Evolutionary conservation across 2,797 vertebrate species (phyloP).

Genomic region (Cryptoprocta ferox): DNA sequence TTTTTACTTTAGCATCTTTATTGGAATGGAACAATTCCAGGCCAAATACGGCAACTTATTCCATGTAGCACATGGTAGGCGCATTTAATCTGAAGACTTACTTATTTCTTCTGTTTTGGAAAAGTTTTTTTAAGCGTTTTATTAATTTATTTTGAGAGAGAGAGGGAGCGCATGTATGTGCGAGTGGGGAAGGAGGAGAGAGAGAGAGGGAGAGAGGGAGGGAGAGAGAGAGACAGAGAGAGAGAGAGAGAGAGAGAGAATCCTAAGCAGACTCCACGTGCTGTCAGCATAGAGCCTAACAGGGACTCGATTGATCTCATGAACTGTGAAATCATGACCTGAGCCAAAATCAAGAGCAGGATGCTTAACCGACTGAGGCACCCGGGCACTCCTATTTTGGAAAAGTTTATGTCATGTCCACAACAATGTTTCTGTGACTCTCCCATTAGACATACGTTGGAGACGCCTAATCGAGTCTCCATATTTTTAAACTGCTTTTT

Average conservation of each 20-base stretch:
- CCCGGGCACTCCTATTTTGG: neutral
- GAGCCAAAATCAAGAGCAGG: too few relatives aligned
- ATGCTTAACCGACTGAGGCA: too few relatives aligned
- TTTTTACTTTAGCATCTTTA: neutral
- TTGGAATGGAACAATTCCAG: conserved; percentile 1
- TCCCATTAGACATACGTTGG: neutral
- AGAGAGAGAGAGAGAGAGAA: too few relatives aligned
- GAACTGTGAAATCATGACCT: too few relatives aligned
- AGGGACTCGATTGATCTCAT: too few relatives aligned
- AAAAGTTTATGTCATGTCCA: conserved; percentile 41
- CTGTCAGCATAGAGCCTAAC: too few relatives aligned
- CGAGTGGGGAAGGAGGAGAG: too few relatives aligned
- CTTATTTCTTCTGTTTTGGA: neutral
- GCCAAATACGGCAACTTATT: neutral
- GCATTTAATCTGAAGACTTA: neutral
- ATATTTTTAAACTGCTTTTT: conserved; percentile 44
- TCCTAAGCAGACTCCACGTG: too few relatives aligned
- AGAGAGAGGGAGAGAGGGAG: too few relatives aligned
- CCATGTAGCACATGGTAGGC: neutral
- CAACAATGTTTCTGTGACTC: neutral
- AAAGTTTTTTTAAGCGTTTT: neutral
- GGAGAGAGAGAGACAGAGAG: too few relatives aligned
- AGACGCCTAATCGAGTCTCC: neutral
- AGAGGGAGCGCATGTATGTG: too few relatives aligned
- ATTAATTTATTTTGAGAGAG: too few relatives aligned